These are phyloP conservation scores for Cephus spinipes DNA, from an alignment of 2,888 invertebrate species.

Conservation along the genomic window DNA sequence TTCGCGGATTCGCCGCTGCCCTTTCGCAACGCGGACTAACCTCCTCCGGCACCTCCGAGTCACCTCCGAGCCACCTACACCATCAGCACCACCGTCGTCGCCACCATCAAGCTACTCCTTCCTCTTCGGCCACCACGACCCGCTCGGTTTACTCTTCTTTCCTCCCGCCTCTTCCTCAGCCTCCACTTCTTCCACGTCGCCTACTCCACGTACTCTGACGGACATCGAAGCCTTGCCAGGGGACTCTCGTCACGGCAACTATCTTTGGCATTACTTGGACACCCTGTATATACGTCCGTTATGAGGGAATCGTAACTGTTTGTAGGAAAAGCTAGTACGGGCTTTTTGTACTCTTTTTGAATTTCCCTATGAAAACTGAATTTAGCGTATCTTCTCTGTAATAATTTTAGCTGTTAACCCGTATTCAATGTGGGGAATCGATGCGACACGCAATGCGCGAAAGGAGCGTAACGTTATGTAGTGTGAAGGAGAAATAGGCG, in stretches of 20 bases:
- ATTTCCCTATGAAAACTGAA: not conserved
- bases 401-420: conserved; percentile 10
- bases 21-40: conserved; percentile 13
- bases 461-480: not conserved
- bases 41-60: not conserved
- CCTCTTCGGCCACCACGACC: not conserved
- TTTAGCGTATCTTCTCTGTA: not conserved
- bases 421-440: conserved; percentile 16
- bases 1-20: conserved; percentile 64
- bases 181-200: not conserved
- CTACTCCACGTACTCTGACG: not conserved
- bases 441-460: conserved; percentile 15
- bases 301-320: not conserved
- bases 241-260: too few species aligned
- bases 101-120: not conserved
- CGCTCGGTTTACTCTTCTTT: not conserved
- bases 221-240: not conserved
- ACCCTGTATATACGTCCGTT: not conserved
- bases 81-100: not conserved
- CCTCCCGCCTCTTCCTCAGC: not conserved
- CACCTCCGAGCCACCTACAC: not conserved
- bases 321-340: not conserved
- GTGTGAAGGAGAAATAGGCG: conserved; percentile 1
- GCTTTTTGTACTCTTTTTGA: not conserved
- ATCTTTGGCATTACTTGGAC: not conserved